Base-by-base conservation (phyloP, 2,888 invertebrate species). In the Steinernema carpocapsae region DNA sequence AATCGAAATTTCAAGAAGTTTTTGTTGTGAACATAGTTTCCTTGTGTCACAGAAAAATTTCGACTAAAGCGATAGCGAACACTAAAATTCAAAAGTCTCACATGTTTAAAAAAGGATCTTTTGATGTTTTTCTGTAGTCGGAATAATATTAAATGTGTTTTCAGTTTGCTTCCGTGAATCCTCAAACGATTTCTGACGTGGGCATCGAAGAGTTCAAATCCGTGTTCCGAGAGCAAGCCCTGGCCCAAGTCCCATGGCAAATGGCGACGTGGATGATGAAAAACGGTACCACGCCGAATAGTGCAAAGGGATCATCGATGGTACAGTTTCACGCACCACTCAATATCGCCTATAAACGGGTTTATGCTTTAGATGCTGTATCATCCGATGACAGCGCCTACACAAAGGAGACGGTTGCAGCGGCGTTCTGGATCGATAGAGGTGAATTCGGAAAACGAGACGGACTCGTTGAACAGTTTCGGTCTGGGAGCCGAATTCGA, bases 191-290 rank as follows among this genome's bases (percentile, higher is more conserved):
- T 7, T 74, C n/a, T 0, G 72, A 52, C 42, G 45, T 45, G 6
- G 32, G 45, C 7, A 22, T 37, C 42, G 42, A 19, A 22, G 46
- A 37, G 48, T 70, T 45, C 52, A 76, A 76, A 48, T 43, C 43
- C 10, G 51, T 78, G 6, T 71, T 79, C 37, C 78, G 78, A 42
- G 79, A 79, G 59, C 76, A 78, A 22, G 79, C 56, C 14, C 76
- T 79, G 24, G 29, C 45, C 32, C 64, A 74, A 17, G 52, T 79
- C 22, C 79, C 79, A 10, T 77, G 74, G 71, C 79, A 79, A 71
- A 80, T 79, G 79, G 51, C 79, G 22, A 74, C 76, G 43, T 79
- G 80, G 80, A 80, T 79, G 80, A 73, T 78, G 22, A 80, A 77
- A 37, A 80, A 79, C 59, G 79, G 79, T 22, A 45, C 46, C 29